Conservation (phyloP, 1,140 invertebrate genomes). For the Antheraea mylitta region DNA sequence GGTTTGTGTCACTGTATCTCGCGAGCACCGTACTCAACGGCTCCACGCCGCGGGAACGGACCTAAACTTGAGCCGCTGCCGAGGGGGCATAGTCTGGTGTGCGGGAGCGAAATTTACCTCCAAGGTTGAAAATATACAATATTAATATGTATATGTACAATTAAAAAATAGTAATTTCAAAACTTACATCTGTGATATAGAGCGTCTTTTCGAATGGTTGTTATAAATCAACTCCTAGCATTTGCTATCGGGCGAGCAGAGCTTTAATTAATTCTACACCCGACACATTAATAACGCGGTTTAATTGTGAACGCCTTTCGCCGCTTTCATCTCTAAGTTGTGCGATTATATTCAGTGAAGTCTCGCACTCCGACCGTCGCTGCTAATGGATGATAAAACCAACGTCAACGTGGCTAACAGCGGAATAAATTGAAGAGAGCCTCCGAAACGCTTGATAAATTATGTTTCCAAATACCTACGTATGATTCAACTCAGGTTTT, state of each 20-base stretch:
- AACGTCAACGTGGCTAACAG: conserved; percentile 40
- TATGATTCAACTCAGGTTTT: conserved; percentile 5
- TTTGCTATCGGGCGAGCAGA: conserved; percentile 29
- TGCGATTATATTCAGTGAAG: conserved; percentile 30
- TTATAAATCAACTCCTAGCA: conserved; percentile 31
- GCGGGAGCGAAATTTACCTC: too few species aligned
- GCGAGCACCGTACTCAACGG: too few species aligned
- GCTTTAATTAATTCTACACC: conserved; percentile 35
- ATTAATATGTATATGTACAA: too few species aligned
- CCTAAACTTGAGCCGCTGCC: too few species aligned
- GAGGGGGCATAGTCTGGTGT: too few species aligned
- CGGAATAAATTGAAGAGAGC: conserved; percentile 44
- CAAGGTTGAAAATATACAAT: too few species aligned
- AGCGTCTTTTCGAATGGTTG: conserved; percentile 17
- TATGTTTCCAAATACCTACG: conserved; percentile 17
- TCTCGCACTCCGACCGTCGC: conserved; percentile 18
- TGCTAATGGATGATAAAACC: conserved; percentile 46
- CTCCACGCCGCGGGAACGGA: too few species aligned
- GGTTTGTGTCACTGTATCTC: too few species aligned
- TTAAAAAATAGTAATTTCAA: not conserved
- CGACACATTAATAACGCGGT: conserved; percentile 37
- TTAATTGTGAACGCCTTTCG: conserved; percentile 34
- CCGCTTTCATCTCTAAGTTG: conserved; percentile 33
- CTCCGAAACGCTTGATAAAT: conserved; percentile 43
- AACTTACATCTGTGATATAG: not conserved